phyloP scores from a whole-genome alignment of 2,797 vertebrate genomes.

The Myotis pilosus region DNA sequence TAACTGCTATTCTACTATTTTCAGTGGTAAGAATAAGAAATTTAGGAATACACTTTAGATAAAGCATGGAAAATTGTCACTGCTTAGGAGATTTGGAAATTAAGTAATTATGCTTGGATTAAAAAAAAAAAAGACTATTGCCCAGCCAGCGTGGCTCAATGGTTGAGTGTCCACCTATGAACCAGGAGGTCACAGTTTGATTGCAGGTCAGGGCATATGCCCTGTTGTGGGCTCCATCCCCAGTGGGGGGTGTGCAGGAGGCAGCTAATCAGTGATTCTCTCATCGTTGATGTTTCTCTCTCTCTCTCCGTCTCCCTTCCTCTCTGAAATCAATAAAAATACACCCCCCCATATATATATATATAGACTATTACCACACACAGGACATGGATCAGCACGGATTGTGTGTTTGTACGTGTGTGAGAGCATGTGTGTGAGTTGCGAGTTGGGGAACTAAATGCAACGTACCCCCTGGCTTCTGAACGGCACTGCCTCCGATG shows the following conservation, averaged over 20 bases:
- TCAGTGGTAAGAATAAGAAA: neutral
- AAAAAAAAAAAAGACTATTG: neutral
- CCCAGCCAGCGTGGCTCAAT: too few relatives aligned
- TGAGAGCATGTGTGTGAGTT: neutral
- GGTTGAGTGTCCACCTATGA: too few relatives aligned
- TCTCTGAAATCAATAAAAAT: too few relatives aligned
- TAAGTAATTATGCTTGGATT: conserved; percentile 19
- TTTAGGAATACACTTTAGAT: neutral
- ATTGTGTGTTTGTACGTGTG: neutral
- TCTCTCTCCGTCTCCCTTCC: too few relatives aligned
- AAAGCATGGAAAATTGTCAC: neutral
- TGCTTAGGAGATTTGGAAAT: conserved; percentile 30
- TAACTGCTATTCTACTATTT: neutral
- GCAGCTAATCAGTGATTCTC: too few relatives aligned
- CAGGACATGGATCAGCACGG: neutral
- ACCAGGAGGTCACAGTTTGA: too few relatives aligned
- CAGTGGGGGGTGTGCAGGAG: too few relatives aligned
- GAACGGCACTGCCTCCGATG: neutral
- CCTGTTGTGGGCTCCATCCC: too few relatives aligned
- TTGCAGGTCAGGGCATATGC: too few relatives aligned
- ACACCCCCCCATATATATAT: too few relatives aligned
- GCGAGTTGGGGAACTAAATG: neutral
- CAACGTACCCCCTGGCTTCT: neutral
- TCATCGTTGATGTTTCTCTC: too few relatives aligned
- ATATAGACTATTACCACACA: neutral